Conservation (phyloP, 2,888 invertebrate genomes). For the Caenorhabditis sinica region DNA sequence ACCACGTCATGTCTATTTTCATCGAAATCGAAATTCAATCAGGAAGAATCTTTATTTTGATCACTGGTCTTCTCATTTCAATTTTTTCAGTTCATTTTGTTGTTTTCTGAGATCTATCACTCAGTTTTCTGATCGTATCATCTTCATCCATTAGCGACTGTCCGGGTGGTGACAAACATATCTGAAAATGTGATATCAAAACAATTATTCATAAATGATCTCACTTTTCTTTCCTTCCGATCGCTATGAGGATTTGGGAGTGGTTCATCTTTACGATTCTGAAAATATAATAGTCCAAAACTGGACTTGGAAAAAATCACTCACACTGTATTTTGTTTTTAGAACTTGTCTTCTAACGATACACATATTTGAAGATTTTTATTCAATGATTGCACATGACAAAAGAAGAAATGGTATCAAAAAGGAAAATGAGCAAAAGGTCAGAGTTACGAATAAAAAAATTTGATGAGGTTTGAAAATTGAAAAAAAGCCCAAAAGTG, state of each 20-base stretch:
- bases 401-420: conserved; percentile 17
- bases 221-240: conserved; percentile 24
- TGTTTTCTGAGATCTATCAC: conserved; percentile 23
- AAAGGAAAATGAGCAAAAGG: conserved; percentile 12
- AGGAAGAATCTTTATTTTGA: conserved; percentile 4
- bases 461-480: neutral
- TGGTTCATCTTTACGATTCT: conserved; percentile 30
- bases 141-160: conserved; percentile 58
- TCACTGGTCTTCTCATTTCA: conserved; percentile 18
- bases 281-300: neutral
- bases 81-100: conserved; percentile 25
- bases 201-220: neutral
- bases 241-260: conserved; percentile 16
- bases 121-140: conserved; percentile 30
- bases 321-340: conserved; percentile 42
- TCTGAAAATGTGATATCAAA: conserved; percentile 33
- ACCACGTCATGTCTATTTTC: conserved; percentile 28
- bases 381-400: conserved; percentile 38
- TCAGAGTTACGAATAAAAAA: neutral
- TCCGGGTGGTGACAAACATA: conserved; percentile 49
- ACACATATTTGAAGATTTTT: conserved; percentile 40
- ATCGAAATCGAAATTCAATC: conserved; percentile 6
- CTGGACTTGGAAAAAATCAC: neutral
- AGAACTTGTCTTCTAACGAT: conserved; percentile 54
- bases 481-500: conserved; percentile 37